These are phyloP conservation scores for Odocoileus virginianus DNA, from an alignment of 2,113 vertebrate species.

Conservation along the genomic window DNA sequence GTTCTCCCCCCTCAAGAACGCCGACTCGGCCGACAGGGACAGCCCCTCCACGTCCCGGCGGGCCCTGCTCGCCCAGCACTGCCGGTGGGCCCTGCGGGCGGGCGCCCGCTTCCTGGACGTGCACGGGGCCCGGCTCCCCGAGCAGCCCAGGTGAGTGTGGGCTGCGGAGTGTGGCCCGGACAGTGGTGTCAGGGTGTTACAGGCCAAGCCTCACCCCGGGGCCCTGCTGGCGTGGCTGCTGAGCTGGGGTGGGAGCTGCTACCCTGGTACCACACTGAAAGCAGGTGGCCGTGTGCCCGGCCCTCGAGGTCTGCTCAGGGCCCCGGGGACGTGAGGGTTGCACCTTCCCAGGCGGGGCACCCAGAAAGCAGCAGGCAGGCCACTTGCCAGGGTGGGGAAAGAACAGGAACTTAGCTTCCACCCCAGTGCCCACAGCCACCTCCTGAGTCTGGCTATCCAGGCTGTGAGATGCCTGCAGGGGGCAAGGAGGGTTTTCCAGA, in stretches of 20 bases:
- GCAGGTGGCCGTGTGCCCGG: background rate
- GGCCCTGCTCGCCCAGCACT: constrained; percentile 89
- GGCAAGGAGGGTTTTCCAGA: background rate
- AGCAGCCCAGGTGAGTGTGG: constrained; percentile 76
- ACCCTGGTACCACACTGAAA: accelerated
- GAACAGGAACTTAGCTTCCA: background rate
- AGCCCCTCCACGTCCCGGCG: constrained; percentile 84
- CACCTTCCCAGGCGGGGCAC: background rate
- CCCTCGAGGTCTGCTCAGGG: background rate
- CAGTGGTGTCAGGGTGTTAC: background rate
- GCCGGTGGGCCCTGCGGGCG: constrained; percentile 87
- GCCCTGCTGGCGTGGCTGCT: background rate
- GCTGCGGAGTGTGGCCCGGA: background rate
- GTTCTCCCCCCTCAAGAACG: constrained; percentile 94
- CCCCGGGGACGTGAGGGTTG: no score
- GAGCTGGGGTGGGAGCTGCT: background rate
- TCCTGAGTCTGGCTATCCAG: background rate
- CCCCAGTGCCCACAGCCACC: accelerated
- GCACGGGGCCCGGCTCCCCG: constrained; percentile 72
- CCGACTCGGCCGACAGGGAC: constrained; percentile 83
- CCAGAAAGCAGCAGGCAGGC: background rate
- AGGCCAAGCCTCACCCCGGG: background rate
- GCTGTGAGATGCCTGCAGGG: background rate
- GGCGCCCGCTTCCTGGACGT: constrained; percentile 84
- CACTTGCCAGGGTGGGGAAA: background rate